Percentiles rank a stretch among this genome's conserved stretches.
These are phyloP conservation scores for Lepetodrilus schrolli DNA, from an alignment of 2,888 invertebrate species.

Conservation along the genomic window DNA sequence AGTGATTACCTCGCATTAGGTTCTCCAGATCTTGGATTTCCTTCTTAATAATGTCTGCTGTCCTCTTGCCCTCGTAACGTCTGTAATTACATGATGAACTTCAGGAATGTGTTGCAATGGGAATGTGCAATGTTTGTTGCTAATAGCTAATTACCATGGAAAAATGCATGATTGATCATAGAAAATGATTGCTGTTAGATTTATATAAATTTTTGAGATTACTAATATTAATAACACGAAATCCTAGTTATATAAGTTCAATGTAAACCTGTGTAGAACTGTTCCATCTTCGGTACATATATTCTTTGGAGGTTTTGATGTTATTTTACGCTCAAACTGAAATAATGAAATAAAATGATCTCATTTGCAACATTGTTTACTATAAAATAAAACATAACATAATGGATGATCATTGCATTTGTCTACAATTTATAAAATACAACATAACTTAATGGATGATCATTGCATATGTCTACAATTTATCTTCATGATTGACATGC, in stretches of 20 bases:
- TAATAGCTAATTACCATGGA: not conserved
- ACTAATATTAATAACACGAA: not conserved
- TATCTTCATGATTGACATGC: no score
- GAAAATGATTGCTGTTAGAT: no score
- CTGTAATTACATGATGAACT: not conserved
- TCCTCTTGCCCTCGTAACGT: constrained; percentile 38
- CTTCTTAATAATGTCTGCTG: constrained; percentile 52
- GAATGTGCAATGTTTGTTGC: not conserved
- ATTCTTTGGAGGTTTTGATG: not conserved
- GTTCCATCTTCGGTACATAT: constrained; percentile 22
- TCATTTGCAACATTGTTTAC: no score
- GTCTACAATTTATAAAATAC: no score
- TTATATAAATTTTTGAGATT: no score
- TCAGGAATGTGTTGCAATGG: not conserved
- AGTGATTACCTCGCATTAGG: constrained; percentile 51
- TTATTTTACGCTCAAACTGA: not conserved
- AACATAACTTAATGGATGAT: no score
- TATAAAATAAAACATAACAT: no score
- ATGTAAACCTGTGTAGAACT: constrained; percentile 14
- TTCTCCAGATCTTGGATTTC: constrained; percentile 64
- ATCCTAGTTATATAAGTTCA: not conserved
- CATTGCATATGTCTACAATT: no score
- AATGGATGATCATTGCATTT: no score
- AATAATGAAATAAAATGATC: not conserved
- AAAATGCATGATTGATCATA: no score